Evolutionary conservation across 2,797 vertebrate species (phyloP).

Genomic region (Sebastes alutus): DNA sequence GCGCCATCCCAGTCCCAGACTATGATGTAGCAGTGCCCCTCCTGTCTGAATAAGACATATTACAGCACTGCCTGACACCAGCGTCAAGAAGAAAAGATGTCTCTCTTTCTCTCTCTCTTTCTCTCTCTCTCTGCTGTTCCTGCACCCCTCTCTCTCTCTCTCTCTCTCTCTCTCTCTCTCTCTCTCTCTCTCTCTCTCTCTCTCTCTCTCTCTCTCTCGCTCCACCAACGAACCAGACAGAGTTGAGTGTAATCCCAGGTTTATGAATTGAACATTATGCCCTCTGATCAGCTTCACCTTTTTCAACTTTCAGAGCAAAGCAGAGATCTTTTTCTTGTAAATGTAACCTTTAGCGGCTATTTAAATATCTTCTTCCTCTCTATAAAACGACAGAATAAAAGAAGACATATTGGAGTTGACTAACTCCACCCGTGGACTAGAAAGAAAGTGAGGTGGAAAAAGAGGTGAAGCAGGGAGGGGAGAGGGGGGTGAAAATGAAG

Average conservation of each 20-base stretch:
- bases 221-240: slow-evolving; percentile 5
- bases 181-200: not conserved
- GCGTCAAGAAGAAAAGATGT: slow-evolving; percentile 21
- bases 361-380: slow-evolving; percentile 13
- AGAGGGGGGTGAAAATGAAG: slow-evolving; percentile 24
- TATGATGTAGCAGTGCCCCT: slow-evolving; percentile 60
- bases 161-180: not conserved
- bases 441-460: slow-evolving; percentile 7
- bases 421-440: slow-evolving; percentile 3
- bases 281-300: slow-evolving; percentile 43
- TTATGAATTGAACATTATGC: slow-evolving; percentile 30
- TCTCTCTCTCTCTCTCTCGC: not conserved
- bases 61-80: slow-evolving; percentile 47
- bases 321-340: slow-evolving; percentile 7
- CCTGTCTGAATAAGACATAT: slow-evolving; percentile 63
- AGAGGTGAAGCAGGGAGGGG: not conserved
- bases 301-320: slow-evolving; percentile 21
- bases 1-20: slow-evolving; percentile 49
- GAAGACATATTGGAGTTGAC: not conserved
- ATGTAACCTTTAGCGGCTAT: slow-evolving; percentile 22
- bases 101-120: slow-evolving; percentile 9
- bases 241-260: slow-evolving; percentile 21
- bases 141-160: not conserved
- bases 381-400: slow-evolving; percentile 11
- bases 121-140: not conserved